These are phyloP conservation scores for Drosophila rhopaloa DNA, from an alignment of 1,140 invertebrate species.

Conservation along the genomic window DNA sequence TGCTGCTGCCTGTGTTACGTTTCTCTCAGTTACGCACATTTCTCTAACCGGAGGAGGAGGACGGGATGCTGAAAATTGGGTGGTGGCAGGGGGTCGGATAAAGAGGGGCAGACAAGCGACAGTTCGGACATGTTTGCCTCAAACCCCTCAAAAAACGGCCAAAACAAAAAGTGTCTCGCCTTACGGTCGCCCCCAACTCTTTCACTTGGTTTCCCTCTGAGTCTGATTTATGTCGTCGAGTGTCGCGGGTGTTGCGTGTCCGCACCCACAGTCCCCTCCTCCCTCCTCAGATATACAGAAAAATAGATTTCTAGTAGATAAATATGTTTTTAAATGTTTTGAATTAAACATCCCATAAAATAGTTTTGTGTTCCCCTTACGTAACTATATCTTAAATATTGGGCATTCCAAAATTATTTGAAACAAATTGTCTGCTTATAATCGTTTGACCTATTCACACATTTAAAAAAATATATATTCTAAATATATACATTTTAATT, in stretches of 20 bases:
- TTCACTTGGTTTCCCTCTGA: constrained; percentile 5
- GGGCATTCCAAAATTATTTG: too few species aligned
- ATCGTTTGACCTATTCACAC: too few species aligned
- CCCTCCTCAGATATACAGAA: neutral
- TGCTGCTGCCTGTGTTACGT: constrained; percentile 65
- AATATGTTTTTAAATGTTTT: neutral
- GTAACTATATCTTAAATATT: too few species aligned
- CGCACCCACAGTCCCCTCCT: constrained; percentile 8
- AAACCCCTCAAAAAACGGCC: constrained; percentile 25
- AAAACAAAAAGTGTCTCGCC: constrained; percentile 61
- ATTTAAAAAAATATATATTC: too few species aligned
- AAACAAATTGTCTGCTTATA: too few species aligned
- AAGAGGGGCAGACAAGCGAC: constrained; percentile 7
- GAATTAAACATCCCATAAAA: too few species aligned
- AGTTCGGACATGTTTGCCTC: constrained; percentile 59
- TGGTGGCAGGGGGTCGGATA: neutral
- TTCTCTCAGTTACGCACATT: constrained; percentile 54
- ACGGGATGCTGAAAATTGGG: constrained; percentile 1
- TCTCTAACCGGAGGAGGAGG: constrained; percentile 4
- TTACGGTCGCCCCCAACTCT: constrained; percentile 47
- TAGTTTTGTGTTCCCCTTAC: too few species aligned
- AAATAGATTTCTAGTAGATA: neutral
- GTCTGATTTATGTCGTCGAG: constrained; percentile 73
- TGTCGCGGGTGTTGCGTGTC: constrained; percentile 78
- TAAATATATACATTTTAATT: too few species aligned